These are phyloP conservation scores for Polypterus senegalus DNA, from an alignment of 2,113 vertebrate species.

Conservation along the genomic window DNA sequence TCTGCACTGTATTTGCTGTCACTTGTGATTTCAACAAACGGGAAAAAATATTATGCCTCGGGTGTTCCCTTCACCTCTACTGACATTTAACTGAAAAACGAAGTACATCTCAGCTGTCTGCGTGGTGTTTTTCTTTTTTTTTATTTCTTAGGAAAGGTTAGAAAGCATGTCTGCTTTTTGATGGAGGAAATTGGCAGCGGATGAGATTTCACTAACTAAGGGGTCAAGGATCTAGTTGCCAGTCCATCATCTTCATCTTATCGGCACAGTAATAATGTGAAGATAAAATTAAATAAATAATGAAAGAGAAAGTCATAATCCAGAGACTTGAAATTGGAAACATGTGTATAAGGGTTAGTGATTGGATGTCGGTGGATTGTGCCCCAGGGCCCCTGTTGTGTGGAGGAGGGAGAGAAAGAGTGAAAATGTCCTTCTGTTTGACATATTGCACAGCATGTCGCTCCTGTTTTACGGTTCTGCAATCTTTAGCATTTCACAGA, in stretches of 20 bases:
- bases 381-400: conserved; percentile 57
- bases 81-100: conserved; percentile 67
- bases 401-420: conserved; percentile 25
- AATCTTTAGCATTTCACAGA: conserved; percentile 49
- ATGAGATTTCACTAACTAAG: conserved; percentile 13
- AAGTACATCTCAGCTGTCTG: conserved; percentile 13
- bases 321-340: conserved; percentile 75
- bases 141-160: no score
- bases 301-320: conserved; percentile 71
- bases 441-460: conserved; percentile 47
- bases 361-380: conserved; percentile 55
- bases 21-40: conserved; percentile 24
- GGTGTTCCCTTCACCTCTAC: conserved; percentile 53
- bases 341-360: conserved; percentile 69
- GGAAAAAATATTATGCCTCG: conserved; percentile 30
- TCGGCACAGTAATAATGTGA: conserved; percentile 67
- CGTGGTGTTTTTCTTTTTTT: neutral
- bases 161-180: no score
- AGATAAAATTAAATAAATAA: conserved; percentile 70
- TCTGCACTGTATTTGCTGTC: conserved; percentile 17
- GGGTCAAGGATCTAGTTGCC: conserved; percentile 36
- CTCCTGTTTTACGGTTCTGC: conserved; percentile 39
- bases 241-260: conserved; percentile 62
- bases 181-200: no score
- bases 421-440: conserved; percentile 56